Conservation (phyloP, 2,888 invertebrate genomes). For the Eupithecia centaureata region DNA sequence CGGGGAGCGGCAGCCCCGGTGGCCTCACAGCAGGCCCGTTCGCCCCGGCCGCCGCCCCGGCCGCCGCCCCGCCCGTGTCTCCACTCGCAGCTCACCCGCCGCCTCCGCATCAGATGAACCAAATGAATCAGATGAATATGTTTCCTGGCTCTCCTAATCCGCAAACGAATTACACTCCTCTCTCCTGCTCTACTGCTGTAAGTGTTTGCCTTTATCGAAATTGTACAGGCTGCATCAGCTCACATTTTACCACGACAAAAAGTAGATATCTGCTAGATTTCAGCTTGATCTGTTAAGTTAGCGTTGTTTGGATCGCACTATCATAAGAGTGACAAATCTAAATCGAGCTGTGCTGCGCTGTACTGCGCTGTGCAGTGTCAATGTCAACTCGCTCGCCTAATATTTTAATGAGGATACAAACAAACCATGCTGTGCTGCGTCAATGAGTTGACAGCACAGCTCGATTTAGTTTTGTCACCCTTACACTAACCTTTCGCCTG, state of each 20-base stretch:
- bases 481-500: no score
- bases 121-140: constrained; percentile 57
- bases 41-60: constrained; percentile 55
- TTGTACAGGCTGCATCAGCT: no score
- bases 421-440: no score
- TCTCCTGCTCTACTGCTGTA: constrained; percentile 80
- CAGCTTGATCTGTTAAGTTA: neutral
- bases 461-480: no score
- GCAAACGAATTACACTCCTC: constrained; percentile 72
- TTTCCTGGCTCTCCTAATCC: constrained; percentile 69
- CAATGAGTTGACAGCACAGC: no score
- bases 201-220: constrained; percentile 41
- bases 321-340: no score
- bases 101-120: constrained; percentile 51
- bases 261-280: neutral
- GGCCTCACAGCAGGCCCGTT: constrained; percentile 48
- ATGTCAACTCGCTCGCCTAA: no score
- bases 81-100: constrained; percentile 77
- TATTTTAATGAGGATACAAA: no score
- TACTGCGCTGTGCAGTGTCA: no score
- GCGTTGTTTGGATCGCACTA: no score
- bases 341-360: no score
- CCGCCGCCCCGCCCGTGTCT: constrained; percentile 70
- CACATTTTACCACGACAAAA: neutral
- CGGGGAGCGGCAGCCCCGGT: constrained; percentile 78